These are phyloP conservation scores for Oncorhynchus keta DNA, from an alignment of 2,113 vertebrate genomes.

Conservation along the genomic window DNA sequence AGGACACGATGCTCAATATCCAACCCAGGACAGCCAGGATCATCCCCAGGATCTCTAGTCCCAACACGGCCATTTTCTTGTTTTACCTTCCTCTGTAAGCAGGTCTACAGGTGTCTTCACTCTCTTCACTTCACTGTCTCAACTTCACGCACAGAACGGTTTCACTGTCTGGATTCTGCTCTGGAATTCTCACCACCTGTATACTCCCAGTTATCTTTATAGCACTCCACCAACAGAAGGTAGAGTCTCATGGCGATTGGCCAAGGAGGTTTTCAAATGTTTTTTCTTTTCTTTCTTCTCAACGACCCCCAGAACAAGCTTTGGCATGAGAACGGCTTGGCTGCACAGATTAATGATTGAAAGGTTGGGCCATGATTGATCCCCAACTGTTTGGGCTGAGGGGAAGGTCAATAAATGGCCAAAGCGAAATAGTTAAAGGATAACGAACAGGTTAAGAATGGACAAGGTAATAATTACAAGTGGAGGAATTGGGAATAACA, in stretches of 20 bases:
- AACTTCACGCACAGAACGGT: conserved; percentile 6
- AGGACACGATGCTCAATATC: conserved; percentile 79
- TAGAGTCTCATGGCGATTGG: conserved; percentile 64
- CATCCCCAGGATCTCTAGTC: conserved; percentile 85
- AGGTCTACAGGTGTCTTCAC: background rate
- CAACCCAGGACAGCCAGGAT: conserved; percentile 82
- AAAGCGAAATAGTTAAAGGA: conserved; percentile 61
- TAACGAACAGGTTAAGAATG: conserved; percentile 56
- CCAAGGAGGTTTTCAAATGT: conserved; percentile 35
- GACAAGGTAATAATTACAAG: conserved; percentile 47
- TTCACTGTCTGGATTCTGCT: background rate
- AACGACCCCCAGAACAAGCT: conserved; percentile 24
- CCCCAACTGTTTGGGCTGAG: conserved; percentile 47
- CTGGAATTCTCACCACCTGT: conserved; percentile 13
- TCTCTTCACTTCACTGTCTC: background rate
- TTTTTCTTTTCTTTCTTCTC: conserved; percentile 27
- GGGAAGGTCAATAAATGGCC: conserved; percentile 56
- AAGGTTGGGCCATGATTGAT: conserved; percentile 37
- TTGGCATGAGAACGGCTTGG: conserved; percentile 32
- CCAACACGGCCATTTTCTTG: conserved; percentile 76
- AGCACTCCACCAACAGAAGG: conserved; percentile 38
- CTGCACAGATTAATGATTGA: conserved; percentile 65
- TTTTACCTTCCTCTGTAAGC: background rate
- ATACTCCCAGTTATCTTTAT: conserved; percentile 24
- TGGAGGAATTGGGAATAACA: background rate